Evolutionary conservation across 1,140 invertebrate species (phyloP).

Genomic region (Ceratosolen fusciceps): DNA sequence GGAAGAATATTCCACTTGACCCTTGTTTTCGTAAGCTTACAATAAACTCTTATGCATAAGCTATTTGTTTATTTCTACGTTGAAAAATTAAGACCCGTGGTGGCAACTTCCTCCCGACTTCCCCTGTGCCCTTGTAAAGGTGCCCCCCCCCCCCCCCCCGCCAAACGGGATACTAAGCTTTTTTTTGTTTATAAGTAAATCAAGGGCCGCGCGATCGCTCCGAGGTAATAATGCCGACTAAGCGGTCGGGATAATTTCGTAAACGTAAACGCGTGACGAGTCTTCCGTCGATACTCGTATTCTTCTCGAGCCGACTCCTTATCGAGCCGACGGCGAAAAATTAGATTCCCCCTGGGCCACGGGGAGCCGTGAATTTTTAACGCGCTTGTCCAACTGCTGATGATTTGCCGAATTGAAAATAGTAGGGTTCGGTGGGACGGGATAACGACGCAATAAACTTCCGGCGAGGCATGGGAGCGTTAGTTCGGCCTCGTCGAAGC

Average conservation of each 20-base stretch:
- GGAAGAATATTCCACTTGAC: neutral
- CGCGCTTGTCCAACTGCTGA: neutral
- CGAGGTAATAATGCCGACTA: too few species aligned
- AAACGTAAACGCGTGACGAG: too few species aligned
- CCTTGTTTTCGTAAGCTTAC: neutral
- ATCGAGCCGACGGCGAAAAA: neutral
- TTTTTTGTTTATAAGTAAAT: too few species aligned
- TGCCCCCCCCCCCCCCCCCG: neutral
- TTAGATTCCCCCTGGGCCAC: constrained; percentile 21
- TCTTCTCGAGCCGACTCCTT: too few species aligned
- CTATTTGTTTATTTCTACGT: neutral
- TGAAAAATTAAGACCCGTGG: neutral
- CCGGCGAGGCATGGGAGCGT: neutral
- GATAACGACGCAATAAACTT: neutral
- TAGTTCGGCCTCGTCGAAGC: neutral
- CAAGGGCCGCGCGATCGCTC: too few species aligned
- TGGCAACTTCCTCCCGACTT: neutral
- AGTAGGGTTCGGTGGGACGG: neutral
- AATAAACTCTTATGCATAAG: neutral
- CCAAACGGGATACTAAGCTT: constrained; percentile 26
- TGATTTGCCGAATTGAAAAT: neutral
- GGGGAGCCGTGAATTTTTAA: constrained; percentile 16
- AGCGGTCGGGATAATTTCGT: too few species aligned
- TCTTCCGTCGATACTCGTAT: too few species aligned
- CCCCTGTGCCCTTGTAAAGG: neutral